These are phyloP conservation scores for Caranx melampygus DNA, from an alignment of 2,113 vertebrate species.

Conservation along the genomic window DNA sequence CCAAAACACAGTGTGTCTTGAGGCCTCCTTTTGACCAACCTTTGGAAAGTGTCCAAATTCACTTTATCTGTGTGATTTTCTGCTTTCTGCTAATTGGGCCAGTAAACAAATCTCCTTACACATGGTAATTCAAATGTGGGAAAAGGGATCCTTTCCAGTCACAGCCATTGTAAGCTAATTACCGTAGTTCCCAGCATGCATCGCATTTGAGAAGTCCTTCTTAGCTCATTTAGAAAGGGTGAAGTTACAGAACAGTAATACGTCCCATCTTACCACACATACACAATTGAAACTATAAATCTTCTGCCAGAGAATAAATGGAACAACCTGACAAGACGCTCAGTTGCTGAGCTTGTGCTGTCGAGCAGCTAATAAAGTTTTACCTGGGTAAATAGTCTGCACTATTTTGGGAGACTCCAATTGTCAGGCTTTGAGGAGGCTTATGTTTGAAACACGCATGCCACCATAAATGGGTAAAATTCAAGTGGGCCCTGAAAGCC, in stretches of 20 bases:
- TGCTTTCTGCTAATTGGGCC: conserved; percentile 54
- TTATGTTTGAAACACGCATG: conserved; percentile 18
- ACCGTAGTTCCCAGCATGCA: conserved; percentile 37
- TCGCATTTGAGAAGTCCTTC: conserved; percentile 25
- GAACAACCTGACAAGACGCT: conserved; percentile 3
- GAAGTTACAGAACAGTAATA: conserved; percentile 14
- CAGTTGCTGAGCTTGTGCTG: background rate
- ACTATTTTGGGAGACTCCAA: conserved; percentile 28
- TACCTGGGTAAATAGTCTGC: background rate
- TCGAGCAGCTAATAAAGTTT: conserved; percentile 37
- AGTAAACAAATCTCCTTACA: conserved; percentile 54
- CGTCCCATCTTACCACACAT: conserved; percentile 1
- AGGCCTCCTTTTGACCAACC: conserved; percentile 15
- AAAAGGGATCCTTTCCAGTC: conserved; percentile 43
- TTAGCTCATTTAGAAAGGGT: conserved; percentile 21
- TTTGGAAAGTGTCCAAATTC: conserved; percentile 36
- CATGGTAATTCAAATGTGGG: conserved; percentile 52
- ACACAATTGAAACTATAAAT: conserved; percentile 3
- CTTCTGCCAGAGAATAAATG: conserved; percentile 3
- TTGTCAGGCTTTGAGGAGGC: conserved; percentile 32
- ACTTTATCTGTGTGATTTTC: conserved; percentile 44
- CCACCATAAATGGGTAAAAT: conserved; percentile 73
- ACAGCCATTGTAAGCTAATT: conserved; percentile 50
- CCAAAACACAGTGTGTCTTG: background rate
- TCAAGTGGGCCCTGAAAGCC: conserved; percentile 9